Base-by-base conservation (phyloP, 2,797 vertebrate species). In the Gobionotothen gibberifrons region DNA sequence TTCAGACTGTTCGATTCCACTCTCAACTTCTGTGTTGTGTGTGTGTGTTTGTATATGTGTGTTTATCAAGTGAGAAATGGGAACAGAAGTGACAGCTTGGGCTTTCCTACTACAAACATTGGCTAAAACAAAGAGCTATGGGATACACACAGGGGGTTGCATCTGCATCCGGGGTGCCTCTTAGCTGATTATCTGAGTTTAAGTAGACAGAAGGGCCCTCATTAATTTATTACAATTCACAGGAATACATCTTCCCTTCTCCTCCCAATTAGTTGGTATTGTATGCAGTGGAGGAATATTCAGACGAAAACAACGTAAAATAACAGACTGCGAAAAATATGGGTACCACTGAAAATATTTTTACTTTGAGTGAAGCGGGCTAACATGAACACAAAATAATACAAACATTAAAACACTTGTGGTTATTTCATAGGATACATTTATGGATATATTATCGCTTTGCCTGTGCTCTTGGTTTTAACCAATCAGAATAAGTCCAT, bases 211-310 rank as follows among this genome's bases (percentile, higher is more conserved):
- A 83, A 82, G 90, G 88, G 89, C 85, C 74, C 83, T 93, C 93
- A 93, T 95, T 95, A 96, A 95, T 95, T 93, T 93, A 94, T 93
- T 85, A 90, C 93, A 90, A 91, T 87, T 93, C 93, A 92, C 84
- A 84, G 93, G 93, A 94, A 93, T 84, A 55, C 89, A 93, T 93
- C 87, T 93, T 93, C 71, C 42, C 73, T 60, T 93, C 82, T 61
- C 21, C 60, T 72, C 84, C 91, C 90, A 95, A 95, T 96, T 95
- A 91, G 74, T 62, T 57, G 42, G 76, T 65, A 76, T 69, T 81
- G 52, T 66, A 19, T 29, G 77, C 46, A 17, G 53, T 26, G 60
- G 54, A 71, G 36, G 19, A n/a, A 54, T 69, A 55, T 84, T 78
- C 42, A 68, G n/a, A 39, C 47, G 39, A 26, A 72, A 66, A 58